Percentiles rank a stretch among this genome's conserved stretches.
phyloP scores from a whole-genome alignment of 2,113 vertebrate genomes.

The Glareola pratincola region DNA sequence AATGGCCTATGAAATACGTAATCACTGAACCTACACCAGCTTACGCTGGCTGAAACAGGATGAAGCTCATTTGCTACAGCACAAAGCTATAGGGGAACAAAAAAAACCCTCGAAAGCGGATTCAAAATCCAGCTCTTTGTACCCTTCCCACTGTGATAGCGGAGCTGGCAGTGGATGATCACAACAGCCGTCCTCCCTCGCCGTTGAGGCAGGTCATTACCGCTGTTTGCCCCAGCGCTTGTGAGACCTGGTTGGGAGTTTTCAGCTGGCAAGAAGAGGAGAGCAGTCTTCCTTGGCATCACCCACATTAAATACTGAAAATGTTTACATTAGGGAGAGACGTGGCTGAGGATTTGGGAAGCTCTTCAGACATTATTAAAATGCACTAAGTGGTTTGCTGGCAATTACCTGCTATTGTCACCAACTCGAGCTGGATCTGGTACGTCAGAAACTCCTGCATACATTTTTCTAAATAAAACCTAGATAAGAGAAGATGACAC shows the following conservation, averaged over 20 bases:
- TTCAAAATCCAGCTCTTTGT: not conserved
- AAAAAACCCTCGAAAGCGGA: not conserved
- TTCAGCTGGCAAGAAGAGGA: not conserved
- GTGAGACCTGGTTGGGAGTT: not conserved
- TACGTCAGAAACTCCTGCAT: slow-evolving; percentile 6
- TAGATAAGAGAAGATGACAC: not conserved
- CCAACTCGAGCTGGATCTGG: not conserved
- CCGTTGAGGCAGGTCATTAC: fast-evolving
- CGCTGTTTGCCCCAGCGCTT: not conserved
- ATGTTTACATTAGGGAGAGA: not conserved
- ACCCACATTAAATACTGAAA: slow-evolving; percentile 25
- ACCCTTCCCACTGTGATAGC: not conserved
- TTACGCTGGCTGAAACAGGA: not conserved
- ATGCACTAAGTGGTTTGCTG: slow-evolving; percentile 25
- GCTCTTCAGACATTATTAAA: slow-evolving; percentile 29
- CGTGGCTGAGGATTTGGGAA: not conserved
- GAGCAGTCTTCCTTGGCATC: not conserved
- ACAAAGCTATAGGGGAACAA: not conserved
- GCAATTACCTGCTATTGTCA: slow-evolving; percentile 27
- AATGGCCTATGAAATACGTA: not conserved
- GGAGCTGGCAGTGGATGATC: not conserved
- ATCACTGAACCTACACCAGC: not conserved
- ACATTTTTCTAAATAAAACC: slow-evolving; percentile 32
- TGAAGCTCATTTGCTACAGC: not conserved
- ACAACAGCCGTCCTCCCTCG: not conserved